Percentiles rank a stretch among this genome's conserved stretches.
Conservation (phyloP, 2,113 vertebrate genomes). For the Tricholaema leucomelas region DNA sequence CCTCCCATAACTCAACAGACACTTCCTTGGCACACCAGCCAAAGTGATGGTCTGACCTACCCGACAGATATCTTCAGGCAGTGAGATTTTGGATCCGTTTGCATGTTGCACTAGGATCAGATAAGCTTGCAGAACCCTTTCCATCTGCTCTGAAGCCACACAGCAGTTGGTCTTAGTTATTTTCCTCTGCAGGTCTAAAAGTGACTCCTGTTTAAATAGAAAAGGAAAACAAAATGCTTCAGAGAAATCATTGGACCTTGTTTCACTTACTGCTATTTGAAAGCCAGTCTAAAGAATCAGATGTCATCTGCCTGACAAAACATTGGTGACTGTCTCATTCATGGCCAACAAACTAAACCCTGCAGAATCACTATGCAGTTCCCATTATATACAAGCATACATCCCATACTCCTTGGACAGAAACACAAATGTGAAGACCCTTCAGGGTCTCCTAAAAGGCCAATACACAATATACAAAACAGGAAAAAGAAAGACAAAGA, state of each 20-base stretch:
- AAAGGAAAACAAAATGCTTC: background rate
- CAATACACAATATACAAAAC: background rate
- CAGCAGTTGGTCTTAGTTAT: slow-evolving; percentile 46
- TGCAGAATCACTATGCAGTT: background rate
- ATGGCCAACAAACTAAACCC: background rate
- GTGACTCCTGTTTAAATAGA: slow-evolving; percentile 65
- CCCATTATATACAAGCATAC: background rate
- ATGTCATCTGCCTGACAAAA: background rate
- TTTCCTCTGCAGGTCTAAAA: slow-evolving; percentile 71
- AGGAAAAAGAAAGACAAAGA: background rate
- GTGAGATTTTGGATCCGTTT: slow-evolving; percentile 85
- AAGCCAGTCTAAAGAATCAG: background rate
- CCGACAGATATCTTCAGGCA: slow-evolving; percentile 82
- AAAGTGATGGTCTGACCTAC: slow-evolving; percentile 62
- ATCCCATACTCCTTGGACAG: background rate
- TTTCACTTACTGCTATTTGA: background rate
- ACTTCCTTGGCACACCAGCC: background rate
- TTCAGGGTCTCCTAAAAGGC: background rate
- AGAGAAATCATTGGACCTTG: background rate
- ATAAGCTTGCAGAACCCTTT: slow-evolving; percentile 84
- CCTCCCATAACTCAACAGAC: background rate
- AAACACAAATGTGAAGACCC: background rate
- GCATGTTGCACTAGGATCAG: slow-evolving; percentile 82
- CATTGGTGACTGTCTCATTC: background rate
- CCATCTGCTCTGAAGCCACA: slow-evolving; percentile 81